Base-by-base conservation (phyloP, 2,888 invertebrate genomes). In the Proisotoma minuta region DNA sequence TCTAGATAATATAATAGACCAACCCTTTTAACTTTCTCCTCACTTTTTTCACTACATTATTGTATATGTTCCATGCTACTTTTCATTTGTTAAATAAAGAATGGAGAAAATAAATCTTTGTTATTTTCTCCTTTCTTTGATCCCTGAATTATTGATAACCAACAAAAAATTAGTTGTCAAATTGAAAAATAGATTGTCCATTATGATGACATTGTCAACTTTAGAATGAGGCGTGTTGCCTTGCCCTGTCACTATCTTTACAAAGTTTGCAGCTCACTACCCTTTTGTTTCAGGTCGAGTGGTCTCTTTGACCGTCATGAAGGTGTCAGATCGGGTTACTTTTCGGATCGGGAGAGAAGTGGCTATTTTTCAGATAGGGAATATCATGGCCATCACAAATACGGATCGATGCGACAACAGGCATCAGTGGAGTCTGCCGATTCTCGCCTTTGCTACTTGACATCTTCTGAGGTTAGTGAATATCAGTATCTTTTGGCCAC, bases 391-490 rank as follows among this genome's bases (percentile, higher is more conserved):
- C 70, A 68, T 62, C 70, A 69, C 24, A 81, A 85, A 62, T 86
- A 89, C 74, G 89, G 89, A 77, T 75, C 75, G 40, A 91, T 93
- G 78, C 90, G 92, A 74, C 92, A 93, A 79, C 94, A 94, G 79
- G 91, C 92, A 50, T 93, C 93, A 57, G 87, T 94, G 69, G 93
- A 94, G 78, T 93, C 93, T 81, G 92, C 93, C 10, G 94, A 94
- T 81, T 93, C 93, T 71, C 84, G 92, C 75, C 85, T 93, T 75
- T 93, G 93, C 81, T 94, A 94, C 81, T 84, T 94, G 77, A 94
- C 94, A 72, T 94, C 93, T 51, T 94, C 93, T 72, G 94, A 94
- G 91, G 93, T 94, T 82, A 87, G 92, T 84, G n/a, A 3, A 34
- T 34, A 10, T 34, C 34, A n/a, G n/a, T n/a, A n/a, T n/a, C n/a